These are phyloP conservation scores for Cosmorhoe ocellata DNA, from an alignment of 2,888 invertebrate species.

Conservation along the genomic window DNA sequence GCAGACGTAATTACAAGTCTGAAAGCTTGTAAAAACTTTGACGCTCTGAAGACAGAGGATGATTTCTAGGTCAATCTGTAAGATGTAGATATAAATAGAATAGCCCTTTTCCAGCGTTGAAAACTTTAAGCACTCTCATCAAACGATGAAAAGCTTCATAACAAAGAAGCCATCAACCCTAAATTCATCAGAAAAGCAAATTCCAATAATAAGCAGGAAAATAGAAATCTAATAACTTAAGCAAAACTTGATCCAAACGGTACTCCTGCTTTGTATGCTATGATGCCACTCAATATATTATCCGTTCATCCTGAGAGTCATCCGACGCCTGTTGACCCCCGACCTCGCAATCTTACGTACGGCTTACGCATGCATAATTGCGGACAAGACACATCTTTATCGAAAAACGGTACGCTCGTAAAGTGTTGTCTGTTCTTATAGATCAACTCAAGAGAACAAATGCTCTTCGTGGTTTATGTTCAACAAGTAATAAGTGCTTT, in stretches of 20 bases:
- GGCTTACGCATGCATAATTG: slow-evolving; percentile 66
- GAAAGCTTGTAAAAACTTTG: no score
- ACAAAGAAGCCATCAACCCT: not conserved
- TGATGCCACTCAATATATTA: slow-evolving; percentile 58
- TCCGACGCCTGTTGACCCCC: slow-evolving; percentile 65
- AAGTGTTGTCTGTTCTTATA: no score
- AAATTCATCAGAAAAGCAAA: not conserved
- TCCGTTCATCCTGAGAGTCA: slow-evolving; percentile 56
- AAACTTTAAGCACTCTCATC: no score
- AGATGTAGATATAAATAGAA: no score
- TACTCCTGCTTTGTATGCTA: slow-evolving; percentile 52
- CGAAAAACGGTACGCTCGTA: slow-evolving; percentile 26
- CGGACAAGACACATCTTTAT: slow-evolving; percentile 47
- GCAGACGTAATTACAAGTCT: no score
- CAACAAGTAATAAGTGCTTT: no score
- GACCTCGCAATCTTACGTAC: slow-evolving; percentile 63
- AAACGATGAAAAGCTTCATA: not conserved
- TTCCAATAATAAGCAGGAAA: not conserved
- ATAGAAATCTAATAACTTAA: slow-evolving; percentile 16
- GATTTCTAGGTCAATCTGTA: no score
- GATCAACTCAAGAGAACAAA: no score
- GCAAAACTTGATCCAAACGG: slow-evolving; percentile 16
- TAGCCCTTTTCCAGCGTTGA: no score
- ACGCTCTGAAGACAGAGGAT: no score
- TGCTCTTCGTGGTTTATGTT: no score